Evolutionary conservation across 2,113 vertebrate species (phyloP).

Genomic region (Polypterus senegalus): DNA sequence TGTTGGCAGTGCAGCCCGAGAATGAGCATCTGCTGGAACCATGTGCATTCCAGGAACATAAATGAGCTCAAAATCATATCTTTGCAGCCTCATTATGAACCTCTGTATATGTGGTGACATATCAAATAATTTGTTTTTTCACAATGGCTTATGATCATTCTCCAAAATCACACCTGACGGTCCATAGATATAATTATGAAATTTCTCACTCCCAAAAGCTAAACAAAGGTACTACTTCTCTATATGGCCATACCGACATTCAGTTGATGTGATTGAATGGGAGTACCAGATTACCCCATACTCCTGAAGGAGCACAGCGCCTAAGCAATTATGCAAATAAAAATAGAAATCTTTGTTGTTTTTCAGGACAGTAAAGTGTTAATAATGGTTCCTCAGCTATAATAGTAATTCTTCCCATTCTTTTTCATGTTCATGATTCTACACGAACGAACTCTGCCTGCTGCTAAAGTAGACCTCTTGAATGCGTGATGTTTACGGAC

Average conservation of each 20-base stretch:
- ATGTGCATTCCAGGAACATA: slow-evolving; percentile 15
- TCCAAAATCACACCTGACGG: neutral
- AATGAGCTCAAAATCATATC: slow-evolving; percentile 13
- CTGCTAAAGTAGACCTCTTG: too few species aligned
- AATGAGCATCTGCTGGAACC: slow-evolving; percentile 9
- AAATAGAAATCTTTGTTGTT: too few species aligned
- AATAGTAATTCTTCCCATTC: too few species aligned
- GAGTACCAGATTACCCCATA: too few species aligned
- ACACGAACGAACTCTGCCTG: too few species aligned
- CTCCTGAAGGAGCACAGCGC: too few species aligned
- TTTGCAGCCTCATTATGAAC: slow-evolving; percentile 16
- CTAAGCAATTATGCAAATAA: too few species aligned
- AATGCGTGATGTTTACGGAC: too few species aligned
- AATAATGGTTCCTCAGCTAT: too few species aligned
- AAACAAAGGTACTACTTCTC: neutral
- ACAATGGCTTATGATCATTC: neutral
- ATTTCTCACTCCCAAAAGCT: neutral
- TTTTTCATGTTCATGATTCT: too few species aligned
- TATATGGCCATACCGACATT: neutral
- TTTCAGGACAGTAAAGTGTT: too few species aligned
- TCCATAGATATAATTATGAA: neutral
- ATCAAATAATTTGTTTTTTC: slow-evolving; percentile 1
- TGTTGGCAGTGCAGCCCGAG: slow-evolving; percentile 7
- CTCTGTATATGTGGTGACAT: neutral
- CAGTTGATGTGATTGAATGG: too few species aligned